Evolutionary conservation across 1,140 invertebrate genomes (phyloP).

Genomic region (Capitella teleta): DNA sequence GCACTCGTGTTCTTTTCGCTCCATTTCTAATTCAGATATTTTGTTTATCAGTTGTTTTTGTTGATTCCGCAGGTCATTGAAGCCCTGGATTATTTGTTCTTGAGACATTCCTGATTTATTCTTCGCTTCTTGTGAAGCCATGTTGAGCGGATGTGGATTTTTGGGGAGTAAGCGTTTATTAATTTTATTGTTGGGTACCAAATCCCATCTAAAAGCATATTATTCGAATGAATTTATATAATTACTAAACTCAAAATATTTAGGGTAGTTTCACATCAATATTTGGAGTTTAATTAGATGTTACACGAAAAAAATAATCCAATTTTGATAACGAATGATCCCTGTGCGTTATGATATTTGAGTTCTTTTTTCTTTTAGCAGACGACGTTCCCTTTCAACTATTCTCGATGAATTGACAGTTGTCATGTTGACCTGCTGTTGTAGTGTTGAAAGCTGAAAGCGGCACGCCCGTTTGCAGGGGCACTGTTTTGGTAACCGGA

Average conservation of each 20-base stretch:
- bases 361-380: neutral
- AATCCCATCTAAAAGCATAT: no score
- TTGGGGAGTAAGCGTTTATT: no score
- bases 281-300: neutral
- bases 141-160: conserved; percentile 2
- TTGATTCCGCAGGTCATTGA: conserved; percentile 9
- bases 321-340: neutral
- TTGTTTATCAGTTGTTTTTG: conserved; percentile 7
- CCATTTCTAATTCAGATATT: conserved; percentile 11
- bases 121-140: conserved; percentile 3
- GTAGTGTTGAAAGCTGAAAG: no score
- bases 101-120: conserved; percentile 7
- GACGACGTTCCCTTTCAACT: neutral
- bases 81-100: conserved; percentile 9
- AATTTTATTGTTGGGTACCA: no score
- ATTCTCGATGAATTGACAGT: neutral
- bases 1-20: conserved; percentile 12
- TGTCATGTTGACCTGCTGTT: no score
- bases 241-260: neutral
- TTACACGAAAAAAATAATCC: neutral
- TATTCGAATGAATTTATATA: neutral
- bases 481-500: no score
- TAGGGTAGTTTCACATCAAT: neutral
- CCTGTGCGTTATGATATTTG: neutral
- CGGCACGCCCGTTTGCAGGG: no score